A percentile compares a stretch with the other conserved stretches of the same genome.
These are phyloP conservation scores for Nomada lathburiana DNA, from an alignment of 2,888 invertebrate species.

Conservation along the genomic window DNA sequence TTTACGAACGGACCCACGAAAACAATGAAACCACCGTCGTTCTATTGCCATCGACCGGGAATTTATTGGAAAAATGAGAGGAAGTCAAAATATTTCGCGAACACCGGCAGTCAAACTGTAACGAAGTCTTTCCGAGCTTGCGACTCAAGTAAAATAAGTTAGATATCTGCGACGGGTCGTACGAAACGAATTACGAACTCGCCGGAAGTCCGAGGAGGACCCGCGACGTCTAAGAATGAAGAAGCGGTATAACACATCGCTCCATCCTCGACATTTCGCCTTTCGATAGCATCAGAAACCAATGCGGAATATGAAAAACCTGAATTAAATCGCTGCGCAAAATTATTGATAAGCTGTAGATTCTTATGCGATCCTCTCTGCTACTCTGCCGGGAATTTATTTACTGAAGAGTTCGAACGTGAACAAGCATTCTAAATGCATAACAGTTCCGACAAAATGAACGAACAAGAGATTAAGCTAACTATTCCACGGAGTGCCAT, in stretches of 20 bases:
- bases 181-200: conserved; percentile 58
- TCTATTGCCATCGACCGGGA: background rate
- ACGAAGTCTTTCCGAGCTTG: conserved; percentile 40
- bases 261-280: conserved; percentile 12
- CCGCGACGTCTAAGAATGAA: conserved; percentile 33
- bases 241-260: conserved; percentile 25
- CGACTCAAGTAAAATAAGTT: conserved; percentile 53
- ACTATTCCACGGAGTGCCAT: no score
- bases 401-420: no score
- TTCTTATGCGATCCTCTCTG: background rate
- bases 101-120: conserved; percentile 27
- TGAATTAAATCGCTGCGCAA: background rate
- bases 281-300: background rate
- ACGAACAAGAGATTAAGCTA: no score
- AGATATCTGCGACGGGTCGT: conserved; percentile 44
- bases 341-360: background rate
- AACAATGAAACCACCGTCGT: background rate
- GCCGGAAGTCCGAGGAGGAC: conserved; percentile 42
- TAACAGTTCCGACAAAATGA: no score
- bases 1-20: background rate
- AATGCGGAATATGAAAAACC: conserved; percentile 15
- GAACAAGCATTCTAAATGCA: no score
- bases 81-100: conserved; percentile 48
- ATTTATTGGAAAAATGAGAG: conserved; percentile 16
- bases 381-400: no score